These are phyloP conservation scores for Dasypogon diadema DNA, from an alignment of 2,888 invertebrate genomes.

Conservation along the genomic window DNA sequence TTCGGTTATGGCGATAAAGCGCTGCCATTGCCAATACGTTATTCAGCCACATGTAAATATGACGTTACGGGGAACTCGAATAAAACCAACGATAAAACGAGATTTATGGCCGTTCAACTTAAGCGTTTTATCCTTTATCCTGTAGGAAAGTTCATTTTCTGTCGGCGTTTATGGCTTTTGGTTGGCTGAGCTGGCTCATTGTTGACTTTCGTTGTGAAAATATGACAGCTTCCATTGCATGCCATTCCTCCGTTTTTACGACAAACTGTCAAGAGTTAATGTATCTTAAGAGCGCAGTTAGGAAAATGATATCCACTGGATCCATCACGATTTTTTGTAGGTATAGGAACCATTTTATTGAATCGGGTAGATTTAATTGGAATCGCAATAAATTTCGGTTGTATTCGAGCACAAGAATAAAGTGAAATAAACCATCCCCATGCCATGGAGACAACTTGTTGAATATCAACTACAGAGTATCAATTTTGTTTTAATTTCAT, in stretches of 20 bases:
- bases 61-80: slow-evolving; percentile 11
- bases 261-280: slow-evolving; percentile 11
- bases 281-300: slow-evolving; percentile 4
- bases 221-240: slow-evolving; percentile 8
- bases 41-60: slow-evolving; percentile 36
- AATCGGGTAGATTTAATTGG: slow-evolving; percentile 5
- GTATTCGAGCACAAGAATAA: no score
- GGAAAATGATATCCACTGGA: background rate
- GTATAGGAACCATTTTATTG: background rate
- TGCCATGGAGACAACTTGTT: no score
- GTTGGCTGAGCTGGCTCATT: slow-evolving; percentile 12
- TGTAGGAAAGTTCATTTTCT: slow-evolving; percentile 29
- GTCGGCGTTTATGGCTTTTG: slow-evolving; percentile 12
- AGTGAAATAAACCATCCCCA: no score
- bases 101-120: slow-evolving; percentile 32
- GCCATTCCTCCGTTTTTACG: slow-evolving; percentile 23
- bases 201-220: slow-evolving; percentile 34
- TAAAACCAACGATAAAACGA: slow-evolving; percentile 39
- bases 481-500: no score
- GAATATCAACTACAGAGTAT: no score
- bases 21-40: slow-evolving; percentile 1
- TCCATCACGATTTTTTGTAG: background rate
- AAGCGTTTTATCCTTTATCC: slow-evolving; percentile 34
- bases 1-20: slow-evolving; percentile 9
- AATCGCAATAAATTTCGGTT: slow-evolving; percentile 8